A percentile compares a stretch with the other conserved stretches of the same genome.
These are phyloP conservation scores for Pemphredon lugubris DNA, from an alignment of 2,888 invertebrate species.

Conservation along the genomic window DNA sequence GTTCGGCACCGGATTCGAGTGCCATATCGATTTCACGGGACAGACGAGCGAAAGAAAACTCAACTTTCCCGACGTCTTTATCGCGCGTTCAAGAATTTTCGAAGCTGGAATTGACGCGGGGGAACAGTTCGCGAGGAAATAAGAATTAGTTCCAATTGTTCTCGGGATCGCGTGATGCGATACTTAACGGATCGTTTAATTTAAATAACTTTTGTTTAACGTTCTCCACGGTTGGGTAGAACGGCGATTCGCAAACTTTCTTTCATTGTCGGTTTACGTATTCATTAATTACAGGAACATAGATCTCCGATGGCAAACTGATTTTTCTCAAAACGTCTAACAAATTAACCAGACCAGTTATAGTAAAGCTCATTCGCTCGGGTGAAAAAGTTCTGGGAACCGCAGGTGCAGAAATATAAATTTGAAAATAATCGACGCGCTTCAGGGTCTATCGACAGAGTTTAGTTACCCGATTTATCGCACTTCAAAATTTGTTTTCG, in stretches of 20 bases:
- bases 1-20: constrained; percentile 6
- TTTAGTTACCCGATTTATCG: too few relatives aligned
- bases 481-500: too few relatives aligned
- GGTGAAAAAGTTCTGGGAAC: too few relatives aligned
- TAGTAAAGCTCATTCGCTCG: too few relatives aligned
- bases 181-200: background rate
- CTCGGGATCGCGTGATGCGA: background rate
- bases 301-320: background rate
- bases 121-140: background rate
- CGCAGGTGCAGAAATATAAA: too few relatives aligned
- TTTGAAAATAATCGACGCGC: too few relatives aligned
- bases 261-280: too few relatives aligned
- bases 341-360: background rate
- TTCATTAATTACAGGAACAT: too few relatives aligned
- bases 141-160: constrained; percentile 39
- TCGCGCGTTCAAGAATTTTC: background rate
- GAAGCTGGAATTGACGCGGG: background rate
- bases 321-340: too few relatives aligned
- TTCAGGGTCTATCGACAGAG: too few relatives aligned
- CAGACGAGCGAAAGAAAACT: constrained; percentile 1
- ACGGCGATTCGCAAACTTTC: too few relatives aligned
- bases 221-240: too few relatives aligned
- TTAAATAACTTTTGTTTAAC: background rate
- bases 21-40: constrained; percentile 9
- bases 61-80: constrained; percentile 4